These are phyloP conservation scores for Erpetoichthys calabaricus DNA, from an alignment of 2,797 vertebrate species.

Conservation along the genomic window DNA sequence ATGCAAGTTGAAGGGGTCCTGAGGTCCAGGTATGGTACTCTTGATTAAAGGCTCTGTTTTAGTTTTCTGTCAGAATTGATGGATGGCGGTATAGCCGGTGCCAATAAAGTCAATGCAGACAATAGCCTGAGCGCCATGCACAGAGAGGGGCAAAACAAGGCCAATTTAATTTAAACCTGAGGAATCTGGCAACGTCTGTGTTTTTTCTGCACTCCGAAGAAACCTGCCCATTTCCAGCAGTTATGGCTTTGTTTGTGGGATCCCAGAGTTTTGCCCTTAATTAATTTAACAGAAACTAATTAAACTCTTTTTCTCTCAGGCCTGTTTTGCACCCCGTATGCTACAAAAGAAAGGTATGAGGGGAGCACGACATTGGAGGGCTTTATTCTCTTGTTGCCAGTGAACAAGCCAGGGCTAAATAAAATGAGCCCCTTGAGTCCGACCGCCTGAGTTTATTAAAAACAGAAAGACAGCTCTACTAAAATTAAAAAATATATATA, in stretches of 20 bases:
- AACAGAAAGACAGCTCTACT: slow-evolving; percentile 33
- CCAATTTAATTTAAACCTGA: slow-evolving; percentile 60
- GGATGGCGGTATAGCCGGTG: slow-evolving; percentile 45
- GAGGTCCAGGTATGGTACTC: slow-evolving; percentile 13
- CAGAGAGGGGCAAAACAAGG: slow-evolving; percentile 39
- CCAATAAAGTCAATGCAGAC: slow-evolving; percentile 44
- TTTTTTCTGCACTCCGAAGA: slow-evolving; percentile 43
- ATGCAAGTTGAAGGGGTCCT: slow-evolving; percentile 11
- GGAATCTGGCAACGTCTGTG: slow-evolving; percentile 38
- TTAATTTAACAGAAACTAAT: slow-evolving; percentile 69
- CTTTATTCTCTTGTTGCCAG: slow-evolving; percentile 47
- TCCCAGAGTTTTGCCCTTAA: slow-evolving; percentile 42
- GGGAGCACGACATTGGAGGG: slow-evolving; percentile 44
- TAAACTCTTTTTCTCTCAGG: slow-evolving; percentile 53
- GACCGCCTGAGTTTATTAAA: slow-evolving; percentile 48
- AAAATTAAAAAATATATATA: slow-evolving; percentile 37
- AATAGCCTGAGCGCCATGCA: slow-evolving; percentile 23
- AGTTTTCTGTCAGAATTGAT: slow-evolving; percentile 49
- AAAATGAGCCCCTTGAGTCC: slow-evolving; percentile 54
- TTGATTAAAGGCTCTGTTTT: neutral
- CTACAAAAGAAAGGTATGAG: slow-evolving; percentile 43
- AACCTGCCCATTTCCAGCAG: slow-evolving; percentile 39
- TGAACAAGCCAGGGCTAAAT: slow-evolving; percentile 56
- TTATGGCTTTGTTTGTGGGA: neutral
- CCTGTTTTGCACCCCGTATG: slow-evolving; percentile 33